Percentiles rank a stretch among this genome's conserved stretches.
These are phyloP conservation scores for Anastrepha obliqua DNA, from an alignment of 1,140 invertebrate genomes.

Conservation along the genomic window DNA sequence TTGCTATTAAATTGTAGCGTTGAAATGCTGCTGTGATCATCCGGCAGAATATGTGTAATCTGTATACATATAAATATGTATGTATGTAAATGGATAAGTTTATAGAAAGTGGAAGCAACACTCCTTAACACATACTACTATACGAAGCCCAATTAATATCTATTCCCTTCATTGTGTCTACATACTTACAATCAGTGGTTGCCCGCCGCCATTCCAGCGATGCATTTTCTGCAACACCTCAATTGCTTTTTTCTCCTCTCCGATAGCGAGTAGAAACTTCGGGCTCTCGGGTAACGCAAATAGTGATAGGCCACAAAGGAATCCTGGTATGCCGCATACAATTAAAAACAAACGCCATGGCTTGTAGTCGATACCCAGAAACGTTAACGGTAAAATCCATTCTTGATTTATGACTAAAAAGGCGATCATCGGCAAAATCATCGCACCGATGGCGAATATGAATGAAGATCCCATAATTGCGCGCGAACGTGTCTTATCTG, in stretches of 20 bases:
- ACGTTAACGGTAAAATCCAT: constrained; percentile 56
- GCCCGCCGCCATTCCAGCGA: constrained; percentile 76
- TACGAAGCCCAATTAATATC: background rate
- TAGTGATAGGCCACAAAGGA: constrained; percentile 69
- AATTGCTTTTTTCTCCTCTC: constrained; percentile 78
- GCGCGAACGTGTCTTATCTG: constrained; percentile 56
- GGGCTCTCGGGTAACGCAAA: constrained; percentile 83
- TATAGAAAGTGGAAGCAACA: too few species aligned
- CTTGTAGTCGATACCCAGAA: constrained; percentile 59
- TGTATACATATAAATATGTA: background rate
- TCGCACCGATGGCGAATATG: constrained; percentile 60
- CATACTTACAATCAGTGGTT: constrained; percentile 55
- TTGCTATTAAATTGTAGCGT: background rate
- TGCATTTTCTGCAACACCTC: constrained; percentile 78
- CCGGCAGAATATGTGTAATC: constrained; percentile 54
- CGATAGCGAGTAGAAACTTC: constrained; percentile 81
- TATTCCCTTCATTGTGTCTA: background rate
- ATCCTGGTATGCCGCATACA: constrained; percentile 59
- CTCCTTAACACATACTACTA: too few species aligned
- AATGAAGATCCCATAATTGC: constrained; percentile 63
- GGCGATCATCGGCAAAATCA: constrained; percentile 59
- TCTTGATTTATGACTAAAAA: constrained; percentile 60
- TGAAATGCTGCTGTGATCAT: constrained; percentile 1
- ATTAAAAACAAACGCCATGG: constrained; percentile 61
- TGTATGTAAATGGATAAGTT: background rate